Evolutionary conservation across 1,140 invertebrate genomes (phyloP).

Genomic region (Cyphomyrmex costatus): DNA sequence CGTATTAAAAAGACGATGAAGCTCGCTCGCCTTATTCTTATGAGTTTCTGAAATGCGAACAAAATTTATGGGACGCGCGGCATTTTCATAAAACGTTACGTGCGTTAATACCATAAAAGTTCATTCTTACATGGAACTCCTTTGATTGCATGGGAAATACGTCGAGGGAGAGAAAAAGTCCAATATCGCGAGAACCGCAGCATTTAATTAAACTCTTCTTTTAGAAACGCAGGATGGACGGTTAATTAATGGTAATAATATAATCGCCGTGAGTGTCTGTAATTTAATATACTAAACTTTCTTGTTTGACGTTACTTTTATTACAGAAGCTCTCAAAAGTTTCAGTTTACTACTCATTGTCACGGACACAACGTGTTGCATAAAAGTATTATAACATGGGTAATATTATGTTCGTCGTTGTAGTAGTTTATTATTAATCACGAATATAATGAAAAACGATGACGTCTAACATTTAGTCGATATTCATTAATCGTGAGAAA

Average conservation of each 20-base stretch:
- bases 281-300: not conserved
- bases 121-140: not conserved
- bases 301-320: not conserved
- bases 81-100: conserved; percentile 36
- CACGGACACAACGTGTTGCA: not conserved
- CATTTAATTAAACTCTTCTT: conserved; percentile 28
- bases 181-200: not conserved
- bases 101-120: conserved; percentile 40
- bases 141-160: conserved; percentile 6
- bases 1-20: conserved; percentile 18
- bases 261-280: not conserved
- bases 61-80: conserved; percentile 35
- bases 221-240: not conserved
- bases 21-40: not conserved
- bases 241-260: conserved; percentile 26
- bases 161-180: not conserved
- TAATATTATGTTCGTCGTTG: not conserved
- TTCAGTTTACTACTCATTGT: conserved; percentile 8
- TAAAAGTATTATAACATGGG: not conserved
- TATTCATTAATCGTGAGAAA: conserved; percentile 9
- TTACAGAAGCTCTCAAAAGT: not conserved
- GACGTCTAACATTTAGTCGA: conserved; percentile 19
- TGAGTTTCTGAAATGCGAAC: conserved; percentile 36
- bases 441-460: conserved; percentile 19
- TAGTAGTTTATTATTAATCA: not conserved